Conservation (phyloP, 2,888 invertebrate genomes). For the Melolontha melolontha region DNA sequence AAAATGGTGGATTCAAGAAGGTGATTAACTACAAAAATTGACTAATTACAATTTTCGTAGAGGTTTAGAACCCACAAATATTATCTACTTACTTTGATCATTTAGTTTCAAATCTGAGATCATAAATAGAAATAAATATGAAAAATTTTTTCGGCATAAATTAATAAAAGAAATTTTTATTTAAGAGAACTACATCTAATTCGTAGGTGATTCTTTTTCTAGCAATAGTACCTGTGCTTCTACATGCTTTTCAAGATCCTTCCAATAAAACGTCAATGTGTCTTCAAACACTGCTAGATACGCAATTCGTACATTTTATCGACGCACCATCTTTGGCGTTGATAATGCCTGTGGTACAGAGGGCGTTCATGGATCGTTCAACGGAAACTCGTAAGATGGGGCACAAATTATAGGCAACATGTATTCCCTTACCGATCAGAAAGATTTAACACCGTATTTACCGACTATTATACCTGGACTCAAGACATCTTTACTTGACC, state of each 20-base stretch:
- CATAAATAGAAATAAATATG: too few species aligned
- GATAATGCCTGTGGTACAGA: slow-evolving; percentile 98
- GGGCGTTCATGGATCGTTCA: slow-evolving; percentile 97
- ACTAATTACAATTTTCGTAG: too few species aligned
- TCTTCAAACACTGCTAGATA: slow-evolving; percentile 92
- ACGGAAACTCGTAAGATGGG: slow-evolving; percentile 99
- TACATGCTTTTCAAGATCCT: slow-evolving; percentile 95
- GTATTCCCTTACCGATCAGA: slow-evolving; percentile 99
- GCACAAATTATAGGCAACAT: slow-evolving; percentile 99
- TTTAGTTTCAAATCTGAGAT: too few species aligned
- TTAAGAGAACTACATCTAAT: too few species aligned
- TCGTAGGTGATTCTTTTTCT: background rate
- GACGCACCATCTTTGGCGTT: slow-evolving; percentile 98
- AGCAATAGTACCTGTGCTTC: slow-evolving; percentile 87
- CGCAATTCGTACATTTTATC: slow-evolving; percentile 98
- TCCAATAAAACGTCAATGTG: slow-evolving; percentile 94
- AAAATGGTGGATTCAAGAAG: too few species aligned
- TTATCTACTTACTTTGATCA: too few species aligned
- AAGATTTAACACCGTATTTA: slow-evolving; percentile 96
- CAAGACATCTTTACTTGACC: slow-evolving; percentile 95
- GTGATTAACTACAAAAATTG: too few species aligned
- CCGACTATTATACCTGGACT: slow-evolving; percentile 96
- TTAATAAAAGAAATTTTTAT: too few species aligned
- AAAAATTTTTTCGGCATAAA: too few species aligned
- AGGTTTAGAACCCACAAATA: too few species aligned